These are phyloP conservation scores for Drosophila punjabiensis DNA, from an alignment of 1,140 invertebrate genomes.

Conservation along the genomic window DNA sequence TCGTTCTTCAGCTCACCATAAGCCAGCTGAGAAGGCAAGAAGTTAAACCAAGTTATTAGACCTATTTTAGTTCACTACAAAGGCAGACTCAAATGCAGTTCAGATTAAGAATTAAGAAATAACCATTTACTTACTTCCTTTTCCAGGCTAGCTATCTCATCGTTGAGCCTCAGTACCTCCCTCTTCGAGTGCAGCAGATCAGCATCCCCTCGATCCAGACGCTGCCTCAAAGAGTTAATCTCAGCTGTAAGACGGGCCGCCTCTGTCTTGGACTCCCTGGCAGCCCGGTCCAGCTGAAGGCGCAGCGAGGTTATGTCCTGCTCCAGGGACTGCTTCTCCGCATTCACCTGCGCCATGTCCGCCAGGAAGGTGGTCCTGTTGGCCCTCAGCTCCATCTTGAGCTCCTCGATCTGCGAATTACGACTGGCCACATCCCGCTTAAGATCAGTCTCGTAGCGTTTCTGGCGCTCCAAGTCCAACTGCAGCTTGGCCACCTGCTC, in stretches of 20 bases:
- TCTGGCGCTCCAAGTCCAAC: constrained; percentile 91
- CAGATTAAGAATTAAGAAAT: too few relatives aligned
- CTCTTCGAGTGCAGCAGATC: constrained; percentile 91
- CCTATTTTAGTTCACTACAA: not conserved
- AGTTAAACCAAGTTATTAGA: not conserved
- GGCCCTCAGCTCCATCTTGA: constrained; percentile 91
- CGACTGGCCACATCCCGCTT: constrained; percentile 91
- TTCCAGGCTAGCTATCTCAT: constrained; percentile 91
- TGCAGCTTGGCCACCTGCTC: constrained; percentile 91
- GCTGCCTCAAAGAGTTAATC: constrained; percentile 91
- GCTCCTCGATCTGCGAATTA: constrained; percentile 90
- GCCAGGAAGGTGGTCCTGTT: constrained; percentile 91
- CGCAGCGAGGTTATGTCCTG: constrained; percentile 90
- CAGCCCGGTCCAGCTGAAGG: constrained; percentile 89
- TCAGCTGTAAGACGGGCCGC: constrained; percentile 90
- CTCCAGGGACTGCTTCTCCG: constrained; percentile 91
- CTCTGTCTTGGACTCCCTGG: constrained; percentile 91
- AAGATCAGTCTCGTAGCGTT: constrained; percentile 90
- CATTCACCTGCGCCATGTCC: constrained; percentile 89
- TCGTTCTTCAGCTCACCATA: constrained; percentile 86
- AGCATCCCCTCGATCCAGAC: constrained; percentile 91
- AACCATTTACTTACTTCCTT: constrained; percentile 88
- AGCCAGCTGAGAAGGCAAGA: constrained; percentile 62
- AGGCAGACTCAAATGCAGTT: not conserved
- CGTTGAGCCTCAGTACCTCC: constrained; percentile 90